phyloP scores from a whole-genome alignment of 1,140 invertebrate genomes.

The Drosophila azteca region DNA sequence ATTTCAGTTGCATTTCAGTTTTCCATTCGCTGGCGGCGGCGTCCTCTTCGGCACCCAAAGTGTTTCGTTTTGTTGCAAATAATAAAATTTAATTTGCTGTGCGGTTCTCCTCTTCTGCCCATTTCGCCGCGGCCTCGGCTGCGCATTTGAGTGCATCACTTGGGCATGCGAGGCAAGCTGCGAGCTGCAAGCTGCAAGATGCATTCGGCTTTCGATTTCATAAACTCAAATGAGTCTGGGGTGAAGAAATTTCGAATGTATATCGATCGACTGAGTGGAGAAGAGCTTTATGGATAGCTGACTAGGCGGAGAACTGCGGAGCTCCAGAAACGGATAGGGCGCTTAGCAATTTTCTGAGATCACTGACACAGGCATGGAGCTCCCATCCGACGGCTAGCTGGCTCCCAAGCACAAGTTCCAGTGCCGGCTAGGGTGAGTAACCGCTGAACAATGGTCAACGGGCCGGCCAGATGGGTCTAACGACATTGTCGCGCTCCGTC shows the following conservation, averaged over 20 bases:
- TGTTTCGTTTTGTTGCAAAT: slow-evolving; percentile 72
- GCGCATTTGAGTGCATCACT: slow-evolving; percentile 76
- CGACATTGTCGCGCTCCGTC: slow-evolving; percentile 37
- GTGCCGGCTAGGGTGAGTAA: slow-evolving; percentile 53
- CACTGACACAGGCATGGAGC: background rate
- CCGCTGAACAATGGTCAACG: slow-evolving; percentile 69
- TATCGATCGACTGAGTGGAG: background rate
- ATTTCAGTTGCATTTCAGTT: slow-evolving; percentile 54
- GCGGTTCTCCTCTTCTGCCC: slow-evolving; percentile 45
- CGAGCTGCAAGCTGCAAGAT: slow-evolving; percentile 35
- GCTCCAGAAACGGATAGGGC: background rate
- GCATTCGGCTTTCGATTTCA: slow-evolving; percentile 68
- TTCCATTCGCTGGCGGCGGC: slow-evolving; percentile 25
- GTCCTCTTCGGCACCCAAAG: slow-evolving; percentile 50
- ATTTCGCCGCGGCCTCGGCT: slow-evolving; percentile 37
- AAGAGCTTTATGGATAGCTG: background rate
- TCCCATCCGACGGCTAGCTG: background rate
- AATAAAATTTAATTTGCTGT: slow-evolving; percentile 77
- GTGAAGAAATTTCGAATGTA: slow-evolving; percentile 33
- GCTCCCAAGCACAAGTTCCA: too few species aligned
- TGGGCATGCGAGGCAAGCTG: slow-evolving; percentile 60
- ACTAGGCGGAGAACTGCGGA: too few species aligned
- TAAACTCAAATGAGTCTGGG: slow-evolving; percentile 16
- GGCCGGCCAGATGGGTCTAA: slow-evolving; percentile 4
- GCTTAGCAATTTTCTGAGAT: background rate